Evolutionary conservation across 2,888 invertebrate species (phyloP), one percentile per base, ranked within the genome.

Genomic region (Cremastinae sp.): DNA sequence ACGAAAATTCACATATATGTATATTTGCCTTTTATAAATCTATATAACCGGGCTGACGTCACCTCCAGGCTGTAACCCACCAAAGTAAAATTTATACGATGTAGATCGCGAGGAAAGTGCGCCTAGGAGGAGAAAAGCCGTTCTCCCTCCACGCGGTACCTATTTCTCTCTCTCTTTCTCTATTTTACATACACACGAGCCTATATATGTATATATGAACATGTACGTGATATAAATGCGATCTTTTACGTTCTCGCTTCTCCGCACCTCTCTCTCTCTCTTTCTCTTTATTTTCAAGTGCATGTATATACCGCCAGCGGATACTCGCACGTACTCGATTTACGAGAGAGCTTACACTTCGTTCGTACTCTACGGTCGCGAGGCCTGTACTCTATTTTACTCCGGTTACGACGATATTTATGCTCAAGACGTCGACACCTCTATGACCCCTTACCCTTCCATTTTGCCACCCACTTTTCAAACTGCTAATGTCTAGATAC

Each of bases 321-420:
- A 75, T 75, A 71, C 62, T 75, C 71, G 75, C 75, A 75, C 75
- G 75, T 75, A 47, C 72, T 75, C 75, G 75, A 75, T 75, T 75
- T 75, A 75, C 75, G 75, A 75, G 71, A 54, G 53, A 62, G 75
- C 75, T 75, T 75, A 75, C 62, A 72, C 75, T 75, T 68, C 45
- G 62, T 66, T 66, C 51, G 54, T 75, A 68, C 72, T 68, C 66
- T 41, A 62, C 53, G 47, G 65, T 66, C 61, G 28, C 28, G 66
- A 75, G 71, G 62, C 75, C 66, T 75, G 68, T 75, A 75, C 75
- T 75, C 71, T 53, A 75, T 75, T 72, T 75, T 75, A 75, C 68
- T 72, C 71, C 51, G 20, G 62, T 36, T 53, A 72, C 68, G 75
- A 75, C 62, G 75, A 75, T 72, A 75, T 75, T 75, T 75, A 75